Conservation (phyloP, 2,797 vertebrate species). For the Helarctos malayanus region DNA sequence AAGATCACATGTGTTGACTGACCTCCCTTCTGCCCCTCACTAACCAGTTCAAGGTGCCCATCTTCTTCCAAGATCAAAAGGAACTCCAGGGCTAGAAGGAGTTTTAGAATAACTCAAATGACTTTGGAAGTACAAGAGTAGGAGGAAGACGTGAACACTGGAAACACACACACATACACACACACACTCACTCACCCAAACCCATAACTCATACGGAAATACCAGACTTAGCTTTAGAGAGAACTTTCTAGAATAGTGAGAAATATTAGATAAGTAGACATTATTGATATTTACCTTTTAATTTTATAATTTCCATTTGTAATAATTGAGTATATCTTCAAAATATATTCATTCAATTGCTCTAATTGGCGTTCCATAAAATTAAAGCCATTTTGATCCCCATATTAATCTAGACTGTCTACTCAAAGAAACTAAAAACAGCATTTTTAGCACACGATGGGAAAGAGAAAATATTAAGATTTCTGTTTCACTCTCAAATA, state of each 20-base stretch:
- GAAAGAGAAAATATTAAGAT: conserved; percentile 47
- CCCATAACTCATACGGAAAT: neutral
- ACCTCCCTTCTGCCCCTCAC: conserved; percentile 11
- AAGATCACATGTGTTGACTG: neutral
- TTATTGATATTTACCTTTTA: neutral
- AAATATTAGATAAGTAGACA: neutral
- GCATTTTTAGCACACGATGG: neutral
- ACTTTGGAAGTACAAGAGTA: neutral
- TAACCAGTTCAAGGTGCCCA: conserved; percentile 56
- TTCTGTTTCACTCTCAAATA: neutral
- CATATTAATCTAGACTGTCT: neutral
- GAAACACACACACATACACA: neutral
- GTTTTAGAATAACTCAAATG: neutral
- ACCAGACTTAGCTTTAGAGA: conserved; percentile 29
- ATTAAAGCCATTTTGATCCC: conserved; percentile 18
- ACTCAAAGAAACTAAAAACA: neutral
- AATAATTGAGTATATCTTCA: neutral
- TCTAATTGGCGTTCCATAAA: neutral
- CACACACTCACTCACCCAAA: neutral
- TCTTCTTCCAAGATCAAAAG: conserved; percentile 53
- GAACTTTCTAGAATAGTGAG: conserved; percentile 25
- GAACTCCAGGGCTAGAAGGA: neutral
- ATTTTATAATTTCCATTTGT: conserved; percentile 32
- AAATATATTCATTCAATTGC: neutral
- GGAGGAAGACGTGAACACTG: neutral